Evolutionary conservation across 2,113 vertebrate genomes (phyloP).

Genomic region (Anguilla rostrata): DNA sequence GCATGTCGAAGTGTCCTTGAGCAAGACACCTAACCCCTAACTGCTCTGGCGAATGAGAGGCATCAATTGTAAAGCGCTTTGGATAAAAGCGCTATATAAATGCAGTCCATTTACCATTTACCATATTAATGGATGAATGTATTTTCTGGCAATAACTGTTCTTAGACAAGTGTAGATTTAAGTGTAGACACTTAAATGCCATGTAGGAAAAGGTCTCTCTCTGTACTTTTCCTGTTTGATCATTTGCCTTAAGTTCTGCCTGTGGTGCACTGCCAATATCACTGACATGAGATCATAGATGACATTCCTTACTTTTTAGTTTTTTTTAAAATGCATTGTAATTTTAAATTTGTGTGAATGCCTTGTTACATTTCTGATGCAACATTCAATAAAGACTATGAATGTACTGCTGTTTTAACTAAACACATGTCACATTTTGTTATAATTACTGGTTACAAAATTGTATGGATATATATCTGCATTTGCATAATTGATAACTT

Average conservation of each 20-base stretch:
- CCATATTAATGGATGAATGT: neutral
- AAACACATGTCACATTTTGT: too few relatives aligned
- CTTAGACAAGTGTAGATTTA: neutral
- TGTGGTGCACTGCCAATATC: neutral
- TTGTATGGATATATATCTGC: too few relatives aligned
- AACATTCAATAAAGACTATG: neutral
- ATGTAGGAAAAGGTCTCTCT: neutral
- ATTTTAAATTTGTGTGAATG: neutral
- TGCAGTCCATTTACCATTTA: too few relatives aligned
- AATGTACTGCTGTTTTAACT: neutral
- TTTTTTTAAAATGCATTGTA: neutral
- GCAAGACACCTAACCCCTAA: too few relatives aligned
- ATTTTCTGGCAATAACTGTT: constrained; percentile 1
- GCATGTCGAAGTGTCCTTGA: too few relatives aligned
- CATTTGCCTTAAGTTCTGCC: neutral
- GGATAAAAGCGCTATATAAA: too few relatives aligned
- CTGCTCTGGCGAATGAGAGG: too few relatives aligned
- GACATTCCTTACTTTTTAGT: neutral
- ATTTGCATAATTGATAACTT: too few relatives aligned
- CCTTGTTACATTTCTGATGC: neutral
- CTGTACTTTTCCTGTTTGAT: neutral
- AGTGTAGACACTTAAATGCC: neutral
- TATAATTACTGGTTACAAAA: too few relatives aligned
- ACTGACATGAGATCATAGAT: too few relatives aligned
- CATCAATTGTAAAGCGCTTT: too few relatives aligned